Evolutionary conservation across 2,113 vertebrate species (phyloP).

Genomic region (Tiliqua scincoides): DNA sequence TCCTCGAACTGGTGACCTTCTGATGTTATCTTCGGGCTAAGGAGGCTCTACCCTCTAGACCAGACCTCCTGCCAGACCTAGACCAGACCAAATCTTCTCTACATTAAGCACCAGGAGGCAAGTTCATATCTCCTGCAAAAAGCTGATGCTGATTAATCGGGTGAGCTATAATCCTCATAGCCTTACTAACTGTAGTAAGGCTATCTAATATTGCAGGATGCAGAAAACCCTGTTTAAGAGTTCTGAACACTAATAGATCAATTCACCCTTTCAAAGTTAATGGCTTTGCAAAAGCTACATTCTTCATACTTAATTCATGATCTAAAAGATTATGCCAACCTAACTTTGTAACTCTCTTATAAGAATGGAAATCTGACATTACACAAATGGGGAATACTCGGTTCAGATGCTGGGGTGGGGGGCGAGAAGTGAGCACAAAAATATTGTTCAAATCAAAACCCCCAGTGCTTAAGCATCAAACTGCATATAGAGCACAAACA

Average conservation of each 20-base stretch:
- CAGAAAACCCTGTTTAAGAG: neutral
- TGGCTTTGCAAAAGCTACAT: neutral
- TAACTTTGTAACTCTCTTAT: too few species aligned
- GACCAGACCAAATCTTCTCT: slow-evolving; percentile 3
- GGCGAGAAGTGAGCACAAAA: neutral
- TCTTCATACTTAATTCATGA: neutral
- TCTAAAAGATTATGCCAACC: neutral
- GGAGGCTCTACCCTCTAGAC: too few species aligned
- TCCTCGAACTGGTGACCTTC: too few species aligned
- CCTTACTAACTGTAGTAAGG: neutral
- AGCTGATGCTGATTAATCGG: slow-evolving; percentile 3
- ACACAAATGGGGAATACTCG: too few species aligned
- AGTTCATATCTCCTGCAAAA: neutral
- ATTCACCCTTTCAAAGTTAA: neutral
- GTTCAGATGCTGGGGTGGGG: neutral
- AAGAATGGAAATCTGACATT: too few species aligned
- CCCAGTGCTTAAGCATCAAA: neutral
- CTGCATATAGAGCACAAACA: neutral
- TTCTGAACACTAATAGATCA: neutral
- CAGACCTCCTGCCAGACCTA: too few species aligned
- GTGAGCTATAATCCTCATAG: neutral
- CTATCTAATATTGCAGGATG: neutral
- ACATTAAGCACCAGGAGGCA: neutral
- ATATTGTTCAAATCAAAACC: neutral
- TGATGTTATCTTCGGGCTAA: too few species aligned